Percentiles rank a stretch among this genome's conserved stretches.
These are phyloP conservation scores for Elymnias hypermnestra DNA, from an alignment of 1,140 invertebrate genomes.

Conservation along the genomic window DNA sequence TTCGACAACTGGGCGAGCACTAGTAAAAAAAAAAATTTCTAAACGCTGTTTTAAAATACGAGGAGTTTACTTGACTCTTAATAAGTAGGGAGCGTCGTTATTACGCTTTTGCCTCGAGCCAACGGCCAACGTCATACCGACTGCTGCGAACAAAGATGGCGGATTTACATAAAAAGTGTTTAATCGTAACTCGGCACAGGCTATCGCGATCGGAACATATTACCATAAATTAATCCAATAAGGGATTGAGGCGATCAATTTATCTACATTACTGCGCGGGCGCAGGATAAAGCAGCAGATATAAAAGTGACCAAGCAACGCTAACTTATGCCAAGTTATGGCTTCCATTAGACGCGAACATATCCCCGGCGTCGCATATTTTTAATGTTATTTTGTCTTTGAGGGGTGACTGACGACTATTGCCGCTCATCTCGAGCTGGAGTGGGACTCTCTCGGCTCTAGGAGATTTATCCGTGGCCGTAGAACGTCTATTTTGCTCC, in stretches of 20 bases:
- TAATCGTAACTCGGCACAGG: slow-evolving; percentile 58
- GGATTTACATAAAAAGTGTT: slow-evolving; percentile 67
- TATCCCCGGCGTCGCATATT: slow-evolving; percentile 12
- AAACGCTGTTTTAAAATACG: too few species aligned
- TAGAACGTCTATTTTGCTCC: too few species aligned
- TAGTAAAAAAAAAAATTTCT: too few species aligned
- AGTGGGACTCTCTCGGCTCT: too few species aligned
- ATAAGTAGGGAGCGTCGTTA: too few species aligned
- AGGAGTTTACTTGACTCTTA: too few species aligned
- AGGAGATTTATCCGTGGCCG: too few species aligned
- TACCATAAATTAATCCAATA: slow-evolving; percentile 68
- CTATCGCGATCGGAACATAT: slow-evolving; percentile 60
- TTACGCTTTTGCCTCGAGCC: background rate
- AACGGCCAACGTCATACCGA: slow-evolving; percentile 17
- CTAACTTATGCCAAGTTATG: slow-evolving; percentile 42
- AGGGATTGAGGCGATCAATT: slow-evolving; percentile 55
- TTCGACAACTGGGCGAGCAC: too few species aligned
- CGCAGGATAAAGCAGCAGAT: slow-evolving; percentile 36
- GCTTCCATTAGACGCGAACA: slow-evolving; percentile 39
- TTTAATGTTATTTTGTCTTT: slow-evolving; percentile 21
- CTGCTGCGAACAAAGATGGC: slow-evolving; percentile 53
- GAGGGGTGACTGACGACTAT: slow-evolving; percentile 18
- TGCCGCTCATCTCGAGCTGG: too few species aligned
- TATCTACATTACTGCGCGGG: slow-evolving; percentile 53
- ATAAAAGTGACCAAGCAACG: slow-evolving; percentile 25